These are phyloP conservation scores for Thaumetopoea pityocampa DNA, from an alignment of 1,140 invertebrate genomes.

Conservation along the genomic window DNA sequence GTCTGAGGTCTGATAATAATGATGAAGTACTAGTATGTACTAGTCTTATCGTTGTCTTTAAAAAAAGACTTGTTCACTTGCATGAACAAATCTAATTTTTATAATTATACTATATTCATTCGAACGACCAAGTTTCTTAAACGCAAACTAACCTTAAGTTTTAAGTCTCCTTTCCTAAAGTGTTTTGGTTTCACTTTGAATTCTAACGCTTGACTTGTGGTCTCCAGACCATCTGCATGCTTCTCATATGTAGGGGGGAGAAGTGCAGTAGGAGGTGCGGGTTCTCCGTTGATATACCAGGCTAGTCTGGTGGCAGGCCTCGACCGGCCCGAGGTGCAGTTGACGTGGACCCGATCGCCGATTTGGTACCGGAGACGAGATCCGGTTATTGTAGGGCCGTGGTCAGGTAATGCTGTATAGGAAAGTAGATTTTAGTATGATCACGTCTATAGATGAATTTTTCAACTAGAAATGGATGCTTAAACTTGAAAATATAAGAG, in stretches of 20 bases:
- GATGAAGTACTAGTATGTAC: no score
- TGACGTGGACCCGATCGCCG: constrained; percentile 87
- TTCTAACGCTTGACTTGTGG: constrained; percentile 82
- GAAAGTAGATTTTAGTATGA: no score
- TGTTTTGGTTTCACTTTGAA: constrained; percentile 86
- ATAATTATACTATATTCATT: neutral
- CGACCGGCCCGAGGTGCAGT: constrained; percentile 89
- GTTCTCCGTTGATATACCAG: constrained; percentile 93
- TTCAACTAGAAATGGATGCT: no score
- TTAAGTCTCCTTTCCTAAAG: constrained; percentile 88
- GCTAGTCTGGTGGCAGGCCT: constrained; percentile 88
- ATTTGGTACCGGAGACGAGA: constrained; percentile 87
- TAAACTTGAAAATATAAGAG: no score
- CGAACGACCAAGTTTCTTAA: neutral
- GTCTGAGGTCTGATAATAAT: no score
- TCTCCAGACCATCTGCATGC: constrained; percentile 80
- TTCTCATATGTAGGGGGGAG: constrained; percentile 46
- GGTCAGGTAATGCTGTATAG: constrained; percentile 84
- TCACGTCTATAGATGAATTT: no score
- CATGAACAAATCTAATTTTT: neutral
- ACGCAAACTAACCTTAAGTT: constrained; percentile 80
- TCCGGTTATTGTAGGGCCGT: constrained; percentile 89
- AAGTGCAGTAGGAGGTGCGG: constrained; percentile 76
- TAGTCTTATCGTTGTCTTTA: no score
- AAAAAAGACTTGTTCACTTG: no score